Conservation (phyloP, 1,140 invertebrate species). For the Coenobita brevimanus region DNA sequence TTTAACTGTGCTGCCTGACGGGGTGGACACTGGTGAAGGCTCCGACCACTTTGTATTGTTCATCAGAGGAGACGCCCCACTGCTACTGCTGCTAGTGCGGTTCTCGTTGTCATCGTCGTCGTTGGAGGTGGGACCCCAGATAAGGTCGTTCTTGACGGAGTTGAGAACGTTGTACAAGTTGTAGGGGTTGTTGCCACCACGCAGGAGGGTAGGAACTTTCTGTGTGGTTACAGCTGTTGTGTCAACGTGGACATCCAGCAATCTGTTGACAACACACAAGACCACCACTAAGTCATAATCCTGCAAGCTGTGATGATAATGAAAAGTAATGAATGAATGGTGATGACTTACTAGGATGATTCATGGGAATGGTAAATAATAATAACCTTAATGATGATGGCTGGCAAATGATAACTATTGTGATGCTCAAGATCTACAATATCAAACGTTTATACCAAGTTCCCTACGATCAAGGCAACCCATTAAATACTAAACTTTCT, state of each 20-base stretch:
- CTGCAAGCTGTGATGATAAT: too few species aligned
- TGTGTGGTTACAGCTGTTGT: background rate
- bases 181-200: conserved; percentile 44
- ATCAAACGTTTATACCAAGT: too few species aligned
- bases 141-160: conserved; percentile 60
- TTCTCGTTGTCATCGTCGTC: conserved; percentile 40
- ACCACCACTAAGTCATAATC: background rate
- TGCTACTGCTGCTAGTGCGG: background rate
- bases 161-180: conserved; percentile 50
- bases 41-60: conserved; percentile 48
- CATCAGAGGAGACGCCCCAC: conserved; percentile 4
- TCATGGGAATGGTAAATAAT: background rate
- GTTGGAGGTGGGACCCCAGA: conserved; percentile 48
- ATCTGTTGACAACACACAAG: background rate
- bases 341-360: background rate
- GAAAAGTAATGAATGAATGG: background rate
- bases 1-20: conserved; percentile 2
- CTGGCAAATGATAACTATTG: too few species aligned
- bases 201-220: conserved; percentile 31
- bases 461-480: too few species aligned
- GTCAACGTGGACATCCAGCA: conserved; percentile 40
- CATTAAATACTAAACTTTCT: too few species aligned
- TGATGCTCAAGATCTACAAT: too few species aligned
- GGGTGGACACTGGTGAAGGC: background rate
- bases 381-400: too few species aligned